phyloP scores from a whole-genome alignment of 2,113 vertebrate genomes.

The Pseudorectes ferrugineus region DNA sequence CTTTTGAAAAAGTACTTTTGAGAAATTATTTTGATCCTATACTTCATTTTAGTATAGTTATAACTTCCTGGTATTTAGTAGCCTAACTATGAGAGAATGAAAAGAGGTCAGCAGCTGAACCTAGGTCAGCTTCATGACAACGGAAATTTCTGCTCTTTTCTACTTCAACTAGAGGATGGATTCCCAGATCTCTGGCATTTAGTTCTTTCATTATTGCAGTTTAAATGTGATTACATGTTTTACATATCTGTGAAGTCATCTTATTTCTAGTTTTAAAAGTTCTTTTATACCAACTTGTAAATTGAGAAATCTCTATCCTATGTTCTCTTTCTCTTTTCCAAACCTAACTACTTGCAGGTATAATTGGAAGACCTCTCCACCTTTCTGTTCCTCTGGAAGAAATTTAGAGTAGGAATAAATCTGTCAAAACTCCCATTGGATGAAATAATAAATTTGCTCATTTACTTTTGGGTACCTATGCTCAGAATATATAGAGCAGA shows the following conservation, averaged over 20 bases:
- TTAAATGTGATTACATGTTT: slow-evolving; percentile 12
- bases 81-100: slow-evolving; percentile 25
- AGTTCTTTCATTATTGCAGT: slow-evolving; percentile 38
- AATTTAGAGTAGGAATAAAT: slow-evolving; percentile 44
- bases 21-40: slow-evolving; percentile 16
- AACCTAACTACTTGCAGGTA: neutral
- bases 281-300: neutral
- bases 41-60: slow-evolving; percentile 22
- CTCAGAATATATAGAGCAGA: neutral
- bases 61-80: slow-evolving; percentile 50
- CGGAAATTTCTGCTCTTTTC: slow-evolving; percentile 28
- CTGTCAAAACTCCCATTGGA: neutral
- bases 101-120: slow-evolving; percentile 33
- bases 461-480: slow-evolving; percentile 2
- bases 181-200: slow-evolving; percentile 2
- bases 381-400: slow-evolving; percentile 2
- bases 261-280: neutral
- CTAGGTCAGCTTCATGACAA: slow-evolving; percentile 38
- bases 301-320: neutral
- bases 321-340: neutral
- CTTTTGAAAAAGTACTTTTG: neutral
- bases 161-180: neutral
- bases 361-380: slow-evolving; percentile 22
- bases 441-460: slow-evolving; percentile 27
- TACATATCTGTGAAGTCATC: neutral